Evolutionary conservation across 1,140 invertebrate species (phyloP), one percentile per base, ranked within the genome.

Genomic region (Musca vetustissima): DNA sequence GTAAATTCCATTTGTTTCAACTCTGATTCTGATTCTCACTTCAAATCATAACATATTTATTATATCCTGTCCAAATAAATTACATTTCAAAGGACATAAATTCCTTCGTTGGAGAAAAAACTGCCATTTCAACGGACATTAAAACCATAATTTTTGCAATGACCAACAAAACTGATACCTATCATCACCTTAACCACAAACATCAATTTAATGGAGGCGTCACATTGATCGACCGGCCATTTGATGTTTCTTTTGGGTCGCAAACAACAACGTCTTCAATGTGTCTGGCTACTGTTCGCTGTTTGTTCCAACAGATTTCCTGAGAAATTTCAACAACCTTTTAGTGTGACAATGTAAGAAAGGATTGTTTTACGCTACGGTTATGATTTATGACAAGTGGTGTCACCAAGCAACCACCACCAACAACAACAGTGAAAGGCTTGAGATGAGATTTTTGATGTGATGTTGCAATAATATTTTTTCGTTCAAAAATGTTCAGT

Each of bases 131-230:
- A 13, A 13, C 36, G 13, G 36, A 43, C 36, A 43, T 9, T 43
- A 43, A 43, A 43, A 43, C 11, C 36, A 43, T 43, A 43, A n/a
- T 43, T 43, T 43, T 43, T 43, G 36, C 36, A 43, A 43, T 43
- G 36, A 43, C 6, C 36, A 43, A 13, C 36, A 7, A 43, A 43
- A 61, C 25, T 61, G 57, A 61, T 61, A 36, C 4, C 57, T 36
- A 36, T 61, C 57, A 61, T 61, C 57, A 61, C 32, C 32, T 61
- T 3, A 61, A 36, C 57, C 57, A 61, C 28, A 61, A 61, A 61
- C 57, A 61, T 43, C 57, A 61, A 61, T 61, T 61, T 36, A 61
- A 61, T 61, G 36, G 57, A 61, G 57, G 57, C 57, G 57, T 61
- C 57, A 61, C 17, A 36, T 61, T 43, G 57, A 13, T 43, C 32